These are phyloP conservation scores for Sebastes jordani DNA, from an alignment of 2,797 vertebrate genomes.

Conservation along the genomic window DNA sequence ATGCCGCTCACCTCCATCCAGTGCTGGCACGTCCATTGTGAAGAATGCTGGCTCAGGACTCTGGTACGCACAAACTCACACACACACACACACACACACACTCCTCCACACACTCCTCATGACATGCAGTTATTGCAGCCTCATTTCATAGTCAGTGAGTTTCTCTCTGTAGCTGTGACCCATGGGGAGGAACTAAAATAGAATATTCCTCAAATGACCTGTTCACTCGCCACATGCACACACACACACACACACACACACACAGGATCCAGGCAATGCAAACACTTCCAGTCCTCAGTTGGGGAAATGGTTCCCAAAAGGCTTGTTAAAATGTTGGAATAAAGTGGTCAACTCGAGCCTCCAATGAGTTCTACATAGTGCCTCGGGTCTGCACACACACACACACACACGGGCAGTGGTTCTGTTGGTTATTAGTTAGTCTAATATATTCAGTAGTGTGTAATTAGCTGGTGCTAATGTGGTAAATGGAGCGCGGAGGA, in stretches of 20 bases:
- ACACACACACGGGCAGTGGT: slow-evolving; percentile 1
- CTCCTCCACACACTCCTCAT: slow-evolving; percentile 16
- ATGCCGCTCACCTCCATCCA: slow-evolving; percentile 99
- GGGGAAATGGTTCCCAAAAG: slow-evolving; percentile 66
- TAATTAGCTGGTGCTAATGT: slow-evolving; percentile 72
- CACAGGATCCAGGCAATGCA: slow-evolving; percentile 37
- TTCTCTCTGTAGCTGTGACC: slow-evolving; percentile 51
- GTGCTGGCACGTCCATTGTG: slow-evolving; percentile 99
- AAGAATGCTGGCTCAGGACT: slow-evolving; percentile 99
- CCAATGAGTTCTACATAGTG: slow-evolving; percentile 39
- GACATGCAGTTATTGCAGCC: slow-evolving; percentile 59
- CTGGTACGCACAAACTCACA: slow-evolving; percentile 82
- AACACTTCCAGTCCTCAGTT: slow-evolving; percentile 50
- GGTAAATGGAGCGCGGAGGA: slow-evolving; percentile 63
- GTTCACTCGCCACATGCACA: slow-evolving; percentile 31
- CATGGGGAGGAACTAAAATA: slow-evolving; percentile 57
- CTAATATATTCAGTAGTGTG: slow-evolving; percentile 70
- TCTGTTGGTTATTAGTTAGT: slow-evolving; percentile 65
- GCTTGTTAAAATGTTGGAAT: slow-evolving; percentile 68
- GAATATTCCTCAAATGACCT: slow-evolving; percentile 65
- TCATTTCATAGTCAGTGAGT: slow-evolving; percentile 69
- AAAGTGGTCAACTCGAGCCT: slow-evolving; percentile 64
- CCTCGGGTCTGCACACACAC: slow-evolving; percentile 23
- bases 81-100: neutral
- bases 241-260: slow-evolving; percentile 26